A percentile compares a stretch with the other conserved stretches of the same genome.
These are phyloP conservation scores for Pangasianodon gigas DNA, from an alignment of 2,113 vertebrate species.

Conservation along the genomic window DNA sequence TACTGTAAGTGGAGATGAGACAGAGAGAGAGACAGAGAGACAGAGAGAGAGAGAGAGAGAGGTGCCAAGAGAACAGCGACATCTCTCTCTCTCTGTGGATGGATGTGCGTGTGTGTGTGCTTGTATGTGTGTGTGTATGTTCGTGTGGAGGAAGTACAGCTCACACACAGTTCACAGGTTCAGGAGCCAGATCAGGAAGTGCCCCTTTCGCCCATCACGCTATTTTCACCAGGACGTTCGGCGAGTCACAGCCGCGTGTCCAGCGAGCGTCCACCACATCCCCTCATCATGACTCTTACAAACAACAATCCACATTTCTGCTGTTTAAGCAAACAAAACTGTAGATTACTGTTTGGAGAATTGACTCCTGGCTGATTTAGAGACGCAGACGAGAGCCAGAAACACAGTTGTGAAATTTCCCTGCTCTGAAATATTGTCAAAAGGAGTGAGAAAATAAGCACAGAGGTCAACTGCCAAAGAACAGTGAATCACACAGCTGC, in stretches of 20 bases:
- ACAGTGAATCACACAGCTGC: not conserved
- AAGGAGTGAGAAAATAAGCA: conserved; percentile 27
- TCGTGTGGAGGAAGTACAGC: conserved; percentile 54
- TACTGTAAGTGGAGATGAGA: not conserved
- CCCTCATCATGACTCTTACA: not conserved
- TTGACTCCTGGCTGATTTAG: conserved; percentile 17
- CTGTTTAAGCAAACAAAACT: not conserved
- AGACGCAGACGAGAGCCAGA: conserved; percentile 34
- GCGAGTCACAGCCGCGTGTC: not conserved
- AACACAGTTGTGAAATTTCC: conserved; percentile 32
- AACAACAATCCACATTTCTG: not conserved
- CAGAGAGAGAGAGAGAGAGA: not conserved
- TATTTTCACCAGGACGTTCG: not conserved
- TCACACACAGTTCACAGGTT: conserved; percentile 54
- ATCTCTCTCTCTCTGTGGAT: not conserved
- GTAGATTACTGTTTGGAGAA: conserved; percentile 35
- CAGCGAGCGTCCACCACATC: not conserved
- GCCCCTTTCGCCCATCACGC: not conserved
- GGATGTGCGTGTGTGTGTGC: not conserved
- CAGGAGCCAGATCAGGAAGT: conserved; percentile 42
- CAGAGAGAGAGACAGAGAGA: not conserved
- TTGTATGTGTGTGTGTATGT: not conserved
- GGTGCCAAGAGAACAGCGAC: not conserved
- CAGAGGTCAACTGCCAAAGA: conserved; percentile 17
- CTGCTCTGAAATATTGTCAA: conserved; percentile 9